Percentiles rank a stretch among this genome's conserved stretches.
phyloP scores from a whole-genome alignment of 2,797 vertebrate species.

The Gastrophryne carolinensis region DNA sequence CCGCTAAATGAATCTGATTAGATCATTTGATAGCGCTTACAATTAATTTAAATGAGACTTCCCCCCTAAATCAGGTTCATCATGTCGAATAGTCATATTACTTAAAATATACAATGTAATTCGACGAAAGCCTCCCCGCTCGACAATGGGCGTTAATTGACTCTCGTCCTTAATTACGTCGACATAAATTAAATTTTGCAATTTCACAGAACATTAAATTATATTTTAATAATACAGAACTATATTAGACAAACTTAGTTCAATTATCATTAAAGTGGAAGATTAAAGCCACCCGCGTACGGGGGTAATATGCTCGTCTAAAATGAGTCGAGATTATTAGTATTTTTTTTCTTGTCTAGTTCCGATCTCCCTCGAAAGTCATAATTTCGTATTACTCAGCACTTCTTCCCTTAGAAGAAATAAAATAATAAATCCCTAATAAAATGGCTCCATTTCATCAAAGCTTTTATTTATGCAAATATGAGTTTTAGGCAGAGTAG shows the following conservation, averaged over 20 bases:
- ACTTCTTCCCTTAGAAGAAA: not conserved
- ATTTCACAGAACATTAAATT: constrained; percentile 44
- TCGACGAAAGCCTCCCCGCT: constrained; percentile 1
- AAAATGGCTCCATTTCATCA: not conserved
- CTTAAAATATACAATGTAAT: constrained; percentile 31
- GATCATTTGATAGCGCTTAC: constrained; percentile 19
- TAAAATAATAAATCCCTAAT: too few species aligned
- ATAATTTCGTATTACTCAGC: not conserved
- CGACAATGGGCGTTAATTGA: constrained; percentile 33
- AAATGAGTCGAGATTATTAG: too few species aligned
- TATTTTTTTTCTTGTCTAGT: not conserved
- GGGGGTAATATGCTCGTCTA: not conserved
- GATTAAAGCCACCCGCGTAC: constrained; percentile 9
- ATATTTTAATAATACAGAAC: constrained; percentile 44
- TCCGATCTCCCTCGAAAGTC: not conserved
- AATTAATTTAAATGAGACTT: constrained; percentile 37
- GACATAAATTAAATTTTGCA: constrained; percentile 45
- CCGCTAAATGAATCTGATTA: not conserved
- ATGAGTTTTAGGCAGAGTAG: not conserved
- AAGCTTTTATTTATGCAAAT: not conserved
- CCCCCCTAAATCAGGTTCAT: constrained; percentile 24
- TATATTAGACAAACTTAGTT: constrained; percentile 4
- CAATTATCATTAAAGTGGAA: constrained; percentile 26
- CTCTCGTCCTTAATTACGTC: constrained; percentile 43
- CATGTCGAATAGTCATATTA: constrained; percentile 39